These are phyloP conservation scores for Phataginus tetradactyla DNA, from an alignment of 2,797 vertebrate species.

Conservation along the genomic window DNA sequence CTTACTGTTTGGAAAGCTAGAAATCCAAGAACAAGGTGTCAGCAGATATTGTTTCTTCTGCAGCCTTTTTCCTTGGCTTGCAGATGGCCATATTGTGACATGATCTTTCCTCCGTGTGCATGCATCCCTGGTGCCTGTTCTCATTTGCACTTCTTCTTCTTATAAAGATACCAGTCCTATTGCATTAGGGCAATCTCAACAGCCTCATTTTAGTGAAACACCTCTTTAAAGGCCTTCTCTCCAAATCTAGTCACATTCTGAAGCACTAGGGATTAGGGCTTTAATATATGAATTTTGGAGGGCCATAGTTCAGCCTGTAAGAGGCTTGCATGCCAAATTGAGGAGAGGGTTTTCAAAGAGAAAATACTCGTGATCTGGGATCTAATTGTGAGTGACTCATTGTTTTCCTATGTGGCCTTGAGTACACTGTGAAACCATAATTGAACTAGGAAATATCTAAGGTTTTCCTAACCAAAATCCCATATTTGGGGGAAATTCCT, in stretches of 20 bases:
- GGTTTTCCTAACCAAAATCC: background rate
- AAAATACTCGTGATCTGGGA: background rate
- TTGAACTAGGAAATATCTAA: background rate
- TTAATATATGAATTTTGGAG: background rate
- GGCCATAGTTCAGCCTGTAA: background rate
- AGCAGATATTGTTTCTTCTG: background rate
- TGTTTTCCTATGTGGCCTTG: background rate
- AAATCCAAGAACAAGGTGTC: background rate
- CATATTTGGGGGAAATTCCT: background rate
- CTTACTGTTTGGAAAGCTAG: background rate
- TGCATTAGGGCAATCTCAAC: background rate
- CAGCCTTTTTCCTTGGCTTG: background rate
- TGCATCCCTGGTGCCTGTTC: background rate
- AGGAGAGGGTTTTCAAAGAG: background rate
- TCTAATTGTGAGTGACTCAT: background rate
- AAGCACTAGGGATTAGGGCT: background rate
- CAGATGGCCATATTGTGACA: background rate
- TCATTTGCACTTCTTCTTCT: background rate
- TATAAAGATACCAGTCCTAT: background rate
- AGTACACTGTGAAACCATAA: background rate
- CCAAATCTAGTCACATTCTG: background rate
- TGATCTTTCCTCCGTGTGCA: background rate
- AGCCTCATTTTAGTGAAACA: background rate
- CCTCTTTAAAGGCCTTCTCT: background rate
- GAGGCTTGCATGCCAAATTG: background rate